These are phyloP conservation scores for Daboia siamensis DNA, from an alignment of 2,113 vertebrate genomes.

Conservation along the genomic window DNA sequence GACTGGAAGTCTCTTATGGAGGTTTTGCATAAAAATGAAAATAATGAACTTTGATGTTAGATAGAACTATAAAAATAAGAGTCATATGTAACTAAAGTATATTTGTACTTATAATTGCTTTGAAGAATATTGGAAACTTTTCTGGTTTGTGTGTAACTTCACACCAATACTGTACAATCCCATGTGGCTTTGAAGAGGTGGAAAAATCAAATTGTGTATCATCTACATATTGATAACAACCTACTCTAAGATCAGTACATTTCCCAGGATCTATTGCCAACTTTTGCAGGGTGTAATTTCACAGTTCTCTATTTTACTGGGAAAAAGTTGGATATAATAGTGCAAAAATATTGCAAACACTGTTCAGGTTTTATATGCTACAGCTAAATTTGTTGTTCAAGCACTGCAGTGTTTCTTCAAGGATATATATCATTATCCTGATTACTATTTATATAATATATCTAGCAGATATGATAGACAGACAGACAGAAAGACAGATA, in stretches of 20 bases:
- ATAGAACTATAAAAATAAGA: not conserved
- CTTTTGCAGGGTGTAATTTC: not conserved
- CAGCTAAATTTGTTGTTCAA: not conserved
- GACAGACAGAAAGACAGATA: too few relatives aligned
- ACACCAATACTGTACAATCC: not conserved
- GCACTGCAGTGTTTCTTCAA: slow-evolving; percentile 19
- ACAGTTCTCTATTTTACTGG: not conserved
- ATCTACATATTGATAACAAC: not conserved
- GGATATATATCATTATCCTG: slow-evolving; percentile 5
- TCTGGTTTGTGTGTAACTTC: not conserved
- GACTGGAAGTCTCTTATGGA: not conserved
- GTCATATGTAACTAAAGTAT: not conserved
- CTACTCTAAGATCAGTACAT: not conserved
- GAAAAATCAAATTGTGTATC: not conserved
- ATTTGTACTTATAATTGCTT: too few relatives aligned
- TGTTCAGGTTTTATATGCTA: not conserved
- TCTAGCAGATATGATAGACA: too few relatives aligned
- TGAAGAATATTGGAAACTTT: not conserved
- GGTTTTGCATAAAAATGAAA: not conserved
- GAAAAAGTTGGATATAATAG: not conserved
- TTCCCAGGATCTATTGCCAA: not conserved
- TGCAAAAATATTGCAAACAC: not conserved
- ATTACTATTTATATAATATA: not conserved
- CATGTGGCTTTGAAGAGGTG: not conserved
- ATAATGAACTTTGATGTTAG: not conserved